These are phyloP conservation scores for Margaritifera margaritifera DNA, from an alignment of 2,888 invertebrate genomes.

Conservation along the genomic window DNA sequence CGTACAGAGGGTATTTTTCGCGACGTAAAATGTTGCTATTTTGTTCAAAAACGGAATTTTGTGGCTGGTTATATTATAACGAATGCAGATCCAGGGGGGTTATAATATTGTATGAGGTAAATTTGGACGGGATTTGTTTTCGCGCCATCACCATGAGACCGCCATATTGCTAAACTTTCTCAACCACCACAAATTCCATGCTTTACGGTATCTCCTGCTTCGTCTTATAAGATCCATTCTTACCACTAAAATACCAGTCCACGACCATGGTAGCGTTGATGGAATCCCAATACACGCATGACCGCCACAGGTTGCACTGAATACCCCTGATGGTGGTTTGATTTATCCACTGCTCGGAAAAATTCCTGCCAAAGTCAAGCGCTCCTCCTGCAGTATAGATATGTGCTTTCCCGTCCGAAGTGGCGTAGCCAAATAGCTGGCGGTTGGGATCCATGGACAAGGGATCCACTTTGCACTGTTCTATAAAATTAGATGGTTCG, in stretches of 20 bases:
- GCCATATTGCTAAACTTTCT: not conserved
- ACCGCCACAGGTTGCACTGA: constrained; percentile 40
- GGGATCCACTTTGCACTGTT: constrained; percentile 22
- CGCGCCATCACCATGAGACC: not conserved
- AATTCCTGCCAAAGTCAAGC: constrained; percentile 27
- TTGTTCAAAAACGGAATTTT: no score
- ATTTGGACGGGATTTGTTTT: no score
- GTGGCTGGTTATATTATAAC: no score
- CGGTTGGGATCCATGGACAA: constrained; percentile 8
- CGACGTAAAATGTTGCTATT: no score
- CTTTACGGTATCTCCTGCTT: not conserved
- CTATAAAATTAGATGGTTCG: constrained; percentile 15
- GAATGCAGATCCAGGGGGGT: not conserved
- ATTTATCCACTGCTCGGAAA: constrained; percentile 34
- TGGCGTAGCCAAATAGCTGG: constrained; percentile 29
- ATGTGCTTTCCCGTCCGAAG: constrained; percentile 10
- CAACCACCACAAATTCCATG: not conserved
- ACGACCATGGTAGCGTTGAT: constrained; percentile 42
- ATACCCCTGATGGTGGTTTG: constrained; percentile 37
- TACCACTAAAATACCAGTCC: constrained; percentile 51
- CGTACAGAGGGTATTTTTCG: no score
- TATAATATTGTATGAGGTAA: not conserved
- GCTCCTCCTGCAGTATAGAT: constrained; percentile 34
- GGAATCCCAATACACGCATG: constrained; percentile 34
- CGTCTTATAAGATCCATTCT: not conserved